A percentile compares a stretch with the other conserved stretches of the same genome.
Conservation (phyloP, 2,113 vertebrate species). For the Sterrhoptilus dennistouni region DNA sequence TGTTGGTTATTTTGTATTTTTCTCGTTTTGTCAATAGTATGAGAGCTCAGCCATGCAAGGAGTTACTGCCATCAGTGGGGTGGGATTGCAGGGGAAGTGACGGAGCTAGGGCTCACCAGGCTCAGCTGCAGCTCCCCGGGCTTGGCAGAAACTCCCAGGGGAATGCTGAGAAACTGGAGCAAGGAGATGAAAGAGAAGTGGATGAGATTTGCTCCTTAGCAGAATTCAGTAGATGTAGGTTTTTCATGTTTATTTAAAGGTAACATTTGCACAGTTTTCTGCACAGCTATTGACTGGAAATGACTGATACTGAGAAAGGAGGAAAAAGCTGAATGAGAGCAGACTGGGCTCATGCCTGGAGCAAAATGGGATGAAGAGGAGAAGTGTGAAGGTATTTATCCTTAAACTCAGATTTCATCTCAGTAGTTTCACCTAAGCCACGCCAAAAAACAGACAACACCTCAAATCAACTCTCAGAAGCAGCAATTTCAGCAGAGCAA, state of each 20-base stretch:
- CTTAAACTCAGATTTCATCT: background rate
- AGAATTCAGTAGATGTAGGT: background rate
- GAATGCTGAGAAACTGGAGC: background rate
- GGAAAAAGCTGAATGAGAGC: background rate
- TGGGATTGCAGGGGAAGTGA: background rate
- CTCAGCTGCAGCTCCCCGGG: background rate
- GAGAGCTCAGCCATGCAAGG: background rate
- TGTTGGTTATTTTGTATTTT: background rate
- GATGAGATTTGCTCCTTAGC: background rate
- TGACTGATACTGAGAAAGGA: background rate
- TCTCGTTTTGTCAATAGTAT: accelerated
- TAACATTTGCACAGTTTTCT: background rate
- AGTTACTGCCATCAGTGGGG: accelerated
- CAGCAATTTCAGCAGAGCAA: background rate
- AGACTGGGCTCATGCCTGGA: background rate
- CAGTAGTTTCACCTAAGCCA: background rate
- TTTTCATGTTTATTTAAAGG: background rate
- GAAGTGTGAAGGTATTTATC: background rate
- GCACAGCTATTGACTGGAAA: background rate
- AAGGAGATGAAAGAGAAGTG: background rate
- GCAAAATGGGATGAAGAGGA: background rate
- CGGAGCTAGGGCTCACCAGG: background rate
- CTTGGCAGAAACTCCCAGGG: background rate
- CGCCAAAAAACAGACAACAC: background rate
- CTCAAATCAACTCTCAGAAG: background rate